A percentile compares a stretch with the other conserved stretches of the same genome.
These are phyloP conservation scores for Prosapia bicincta DNA, from an alignment of 2,888 invertebrate genomes.

Conservation along the genomic window DNA sequence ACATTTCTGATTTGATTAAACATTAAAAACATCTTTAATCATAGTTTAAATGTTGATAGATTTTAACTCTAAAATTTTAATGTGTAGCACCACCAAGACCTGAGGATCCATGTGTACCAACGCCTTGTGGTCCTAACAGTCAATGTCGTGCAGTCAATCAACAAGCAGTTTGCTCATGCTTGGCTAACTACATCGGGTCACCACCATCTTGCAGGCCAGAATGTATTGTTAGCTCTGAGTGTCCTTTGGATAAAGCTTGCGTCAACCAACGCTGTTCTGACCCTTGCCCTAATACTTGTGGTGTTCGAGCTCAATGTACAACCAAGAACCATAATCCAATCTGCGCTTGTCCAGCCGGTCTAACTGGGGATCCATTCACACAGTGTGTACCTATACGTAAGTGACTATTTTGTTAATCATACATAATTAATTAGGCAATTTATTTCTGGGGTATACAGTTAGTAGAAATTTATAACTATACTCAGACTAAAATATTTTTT, in stretches of 20 bases:
- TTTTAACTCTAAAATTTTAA: too few relatives aligned
- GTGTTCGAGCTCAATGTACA: conserved; percentile 77
- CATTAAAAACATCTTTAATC: too few relatives aligned
- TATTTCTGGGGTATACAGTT: too few relatives aligned
- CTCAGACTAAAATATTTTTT: too few relatives aligned
- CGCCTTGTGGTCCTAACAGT: conserved; percentile 86
- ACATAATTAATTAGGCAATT: too few relatives aligned
- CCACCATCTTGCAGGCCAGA: conserved; percentile 81
- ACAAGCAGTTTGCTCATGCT: conserved; percentile 82
- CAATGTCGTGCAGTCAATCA: conserved; percentile 75
- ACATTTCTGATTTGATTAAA: too few relatives aligned
- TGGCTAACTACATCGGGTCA: conserved; percentile 71
- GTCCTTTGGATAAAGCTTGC: conserved; percentile 76
- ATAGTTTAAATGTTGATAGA: too few relatives aligned
- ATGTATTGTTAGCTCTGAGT: conserved; percentile 84
- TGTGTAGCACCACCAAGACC: conserved; percentile 46
- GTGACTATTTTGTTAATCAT: conserved; percentile 38
- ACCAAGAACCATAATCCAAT: conserved; percentile 84
- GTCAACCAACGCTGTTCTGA: conserved; percentile 82
- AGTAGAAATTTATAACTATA: too few relatives aligned
- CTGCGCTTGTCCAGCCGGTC: conserved; percentile 80
- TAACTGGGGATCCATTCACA: conserved; percentile 82
- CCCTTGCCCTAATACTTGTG: conserved; percentile 85
- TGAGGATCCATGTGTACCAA: conserved; percentile 72
- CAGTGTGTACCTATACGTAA: conserved; percentile 68